Base-by-base conservation (phyloP, 2,797 vertebrate species). In the Sandelia bainsii region DNA sequence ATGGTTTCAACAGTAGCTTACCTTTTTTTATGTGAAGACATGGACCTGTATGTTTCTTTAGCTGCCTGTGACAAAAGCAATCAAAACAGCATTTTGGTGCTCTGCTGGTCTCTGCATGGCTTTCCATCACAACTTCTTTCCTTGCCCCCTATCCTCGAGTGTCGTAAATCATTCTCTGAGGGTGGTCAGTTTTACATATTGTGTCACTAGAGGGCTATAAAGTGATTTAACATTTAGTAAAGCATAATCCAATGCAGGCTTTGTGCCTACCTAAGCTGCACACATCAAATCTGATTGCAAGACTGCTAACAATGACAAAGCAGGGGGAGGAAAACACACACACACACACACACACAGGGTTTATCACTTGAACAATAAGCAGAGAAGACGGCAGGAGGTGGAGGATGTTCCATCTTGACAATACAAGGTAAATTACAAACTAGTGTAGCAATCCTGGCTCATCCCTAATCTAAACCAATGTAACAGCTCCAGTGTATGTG, bases 111-210 rank as follows among this genome's bases (percentile, higher is more conserved):
- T 63, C 66, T 64, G 52, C 27, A 60, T 52, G 39, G 60, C 44
- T 75, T 74, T 81, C 63, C 29, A 71, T 71, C 64, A 54, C 27
- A 42, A 64, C 53, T 27, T 44, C 46, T 58, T 72, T 63, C 44
- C 69, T 72, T 75, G 70, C 59, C 42, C 44, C 46, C 42, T 61
- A 75, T 87, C 7, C 76, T 86, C 58, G 63, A 76, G 69, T 49
- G 75, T 78, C 56, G 85, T 79, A 94, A 94, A 92, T 92, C 92
- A 88, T 83, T 91, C 94, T 87, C 90, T 61, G 75, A 89, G 92
- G 93, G 92, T 94, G 94, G 94, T 93, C 93, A 92, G 91, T 93
- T 95, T 93, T 94, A 92, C 93, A 95, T 94, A 94, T 93, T 94
- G 89, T 92, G 91, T 92, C 93, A 93, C 92, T 93, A 92, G 92